A percentile compares a stretch with the other conserved stretches of the same genome.
Conservation (phyloP, 1,140 invertebrate species). For the Hylaeus volcanicus region DNA sequence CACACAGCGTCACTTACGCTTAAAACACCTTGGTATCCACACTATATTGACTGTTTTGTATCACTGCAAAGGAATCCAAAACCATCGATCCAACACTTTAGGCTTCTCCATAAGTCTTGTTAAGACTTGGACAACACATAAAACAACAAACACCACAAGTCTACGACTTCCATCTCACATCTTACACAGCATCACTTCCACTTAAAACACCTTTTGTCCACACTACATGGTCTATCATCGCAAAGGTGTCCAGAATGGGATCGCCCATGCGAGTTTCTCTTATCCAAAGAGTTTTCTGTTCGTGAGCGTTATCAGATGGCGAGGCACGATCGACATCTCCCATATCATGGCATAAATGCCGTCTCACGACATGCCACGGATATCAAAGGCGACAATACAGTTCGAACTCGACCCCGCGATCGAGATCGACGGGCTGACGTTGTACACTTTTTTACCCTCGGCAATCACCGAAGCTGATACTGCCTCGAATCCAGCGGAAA, state of each 20-base stretch:
- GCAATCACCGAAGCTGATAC: conserved; percentile 41
- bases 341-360: conserved; percentile 7
- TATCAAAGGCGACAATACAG: conserved; percentile 36
- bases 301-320: conserved; percentile 64
- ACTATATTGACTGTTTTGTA: too few species aligned
- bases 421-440: conserved; percentile 19
- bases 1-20: too few species aligned
- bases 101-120: too few species aligned
- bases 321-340: conserved; percentile 48
- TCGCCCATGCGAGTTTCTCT: conserved; percentile 29
- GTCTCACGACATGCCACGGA: conserved; percentile 12
- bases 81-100: too few species aligned
- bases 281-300: conserved; percentile 55
- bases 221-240: too few species aligned
- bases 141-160: too few species aligned
- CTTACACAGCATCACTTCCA: too few species aligned
- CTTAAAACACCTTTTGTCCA: too few species aligned
- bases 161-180: too few species aligned
- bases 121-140: too few species aligned
- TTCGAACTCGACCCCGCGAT: conserved; percentile 33
- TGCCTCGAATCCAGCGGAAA: conserved; percentile 28
- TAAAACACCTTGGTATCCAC: too few species aligned
- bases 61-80: too few species aligned
- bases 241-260: not conserved
- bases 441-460: conserved; percentile 29